Base-by-base conservation (phyloP, 1,140 invertebrate species). In the Amphibalanus amphitrite region DNA sequence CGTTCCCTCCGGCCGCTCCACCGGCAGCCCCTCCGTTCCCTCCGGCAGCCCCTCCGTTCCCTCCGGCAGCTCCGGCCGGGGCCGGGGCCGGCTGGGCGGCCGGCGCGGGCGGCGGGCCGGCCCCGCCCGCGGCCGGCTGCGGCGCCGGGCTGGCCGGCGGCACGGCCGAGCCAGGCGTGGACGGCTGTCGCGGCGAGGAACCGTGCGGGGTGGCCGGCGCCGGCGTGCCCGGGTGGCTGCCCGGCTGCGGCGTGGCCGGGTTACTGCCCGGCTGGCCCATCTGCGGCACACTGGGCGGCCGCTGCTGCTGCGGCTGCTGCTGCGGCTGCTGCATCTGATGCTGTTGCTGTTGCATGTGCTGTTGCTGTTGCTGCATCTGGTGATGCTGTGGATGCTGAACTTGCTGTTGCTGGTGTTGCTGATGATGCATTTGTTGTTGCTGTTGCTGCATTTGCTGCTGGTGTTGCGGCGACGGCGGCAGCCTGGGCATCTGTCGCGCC, bases 301-400 rank as follows among this genome's bases (percentile, higher is more conserved):
- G 64, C 71, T 71, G 71, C 29, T 40, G 71, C 28, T 30, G 47
- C 73, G 23, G 74, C 75, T 33, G 76, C 75, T 28, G 74, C 74
- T 59, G 76, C 75, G 30, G 74, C 71, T 71, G 72, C 59, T 65
- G 47, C 3, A n/a, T 38, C n/a, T 4, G 47, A 26, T n/a, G 64
- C 71, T 71, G 71, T 28, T 40, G 71, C 74, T 77, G 74, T n/a
- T 74, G 76, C 15, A 81, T 78, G 33, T 76, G 80, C 26, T 74
- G 73, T 67, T 82, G 80, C 26, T 82, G 81, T 74, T 82, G 82
- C 72, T 82, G 82, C 69, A 79, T 81, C 69, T 59, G 47, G 10
- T 59, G 47, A 3, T 59, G 47, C 47, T 59, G 81, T 71, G 13
- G 69, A 59, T 76, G 71, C 47, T 71, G 74, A 72, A 69, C 71